These are phyloP conservation scores for Neotoxoptera formosana DNA, from an alignment of 1,140 invertebrate genomes.

Conservation along the genomic window DNA sequence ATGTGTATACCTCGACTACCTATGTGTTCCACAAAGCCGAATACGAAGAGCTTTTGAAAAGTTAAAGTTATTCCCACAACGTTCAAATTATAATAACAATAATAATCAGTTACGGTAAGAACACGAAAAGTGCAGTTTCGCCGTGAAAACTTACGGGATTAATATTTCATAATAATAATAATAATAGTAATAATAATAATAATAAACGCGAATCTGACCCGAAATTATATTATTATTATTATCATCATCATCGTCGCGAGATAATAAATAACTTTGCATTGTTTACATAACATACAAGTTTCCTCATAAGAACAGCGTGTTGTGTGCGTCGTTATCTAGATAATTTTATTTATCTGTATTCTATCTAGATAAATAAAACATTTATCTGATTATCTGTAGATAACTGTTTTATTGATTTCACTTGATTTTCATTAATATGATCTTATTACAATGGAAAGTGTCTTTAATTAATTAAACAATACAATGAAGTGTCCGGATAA, in stretches of 20 bases:
- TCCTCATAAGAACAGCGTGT: background rate
- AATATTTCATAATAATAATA: background rate
- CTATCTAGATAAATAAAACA: no score
- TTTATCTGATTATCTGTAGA: no score
- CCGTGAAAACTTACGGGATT: background rate
- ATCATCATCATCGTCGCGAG: background rate
- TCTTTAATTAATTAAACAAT: no score
- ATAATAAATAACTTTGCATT: background rate
- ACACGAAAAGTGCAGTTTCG: background rate
- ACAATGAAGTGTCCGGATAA: no score
- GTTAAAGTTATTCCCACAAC: background rate
- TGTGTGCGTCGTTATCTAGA: no score
- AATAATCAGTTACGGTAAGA: background rate
- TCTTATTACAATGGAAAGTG: no score
- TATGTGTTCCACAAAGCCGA: background rate
- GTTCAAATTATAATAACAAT: constrained; percentile 9
- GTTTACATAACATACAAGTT: background rate
- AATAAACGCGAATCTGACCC: background rate
- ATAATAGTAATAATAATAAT: no score
- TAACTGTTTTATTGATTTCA: no score
- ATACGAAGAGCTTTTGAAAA: background rate
- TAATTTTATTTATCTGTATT: no score
- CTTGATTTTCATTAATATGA: no score
- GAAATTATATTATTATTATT: background rate
- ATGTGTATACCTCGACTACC: background rate